Base-by-base conservation (phyloP, 2,797 vertebrate species). In the Sebastolobus altivelis region DNA sequence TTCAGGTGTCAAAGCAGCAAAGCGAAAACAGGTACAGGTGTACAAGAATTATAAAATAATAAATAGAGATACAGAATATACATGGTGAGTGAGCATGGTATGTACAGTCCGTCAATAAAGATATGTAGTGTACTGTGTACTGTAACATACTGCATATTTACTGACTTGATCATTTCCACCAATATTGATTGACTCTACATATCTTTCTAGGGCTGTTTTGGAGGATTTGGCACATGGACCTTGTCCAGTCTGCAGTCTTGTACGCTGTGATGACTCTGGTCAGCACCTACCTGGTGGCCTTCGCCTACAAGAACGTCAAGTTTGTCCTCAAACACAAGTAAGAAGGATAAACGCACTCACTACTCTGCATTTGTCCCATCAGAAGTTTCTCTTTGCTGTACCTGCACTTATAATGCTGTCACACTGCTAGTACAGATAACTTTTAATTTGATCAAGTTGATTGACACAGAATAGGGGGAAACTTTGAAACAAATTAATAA, bases 261-360 rank as follows among this genome's bases (percentile, higher is more conserved):
- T 99, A 99, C 13, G 96, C 95, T 0, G 97, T 99, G 12, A 99
- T 99, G 97, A 99, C 98, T 0, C 95, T 99, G 52, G 96, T 99
- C 94, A 99, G 99, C 92, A 99, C 98, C 2, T 99, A 99, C 52
- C 92, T 99, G 29, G 98, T 99, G 38, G 98, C 98, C 59, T 99
- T 99, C 43, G 98, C 99, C 0, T 99, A 99, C 92, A 99, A 99
- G 94, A 99, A 99, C 0, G 98, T 99, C 75, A 99, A 99, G 89
- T 99, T 99, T 94, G 98, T 99, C 55, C 97, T 99, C 69, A 99
- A 99, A 85, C 99, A 99, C 96, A 99, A 99, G 99, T 99, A 94
- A 95, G 97, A 87, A 7, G 3, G 3, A 60, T 18, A 2, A 56
- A 72, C 6, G 0, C 27, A 25, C 6, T 3, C 18, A 18, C 4